Percentiles rank a stretch among this genome's conserved stretches.
Conservation (phyloP, 2,888 invertebrate genomes). For the Selenia dentaria region DNA sequence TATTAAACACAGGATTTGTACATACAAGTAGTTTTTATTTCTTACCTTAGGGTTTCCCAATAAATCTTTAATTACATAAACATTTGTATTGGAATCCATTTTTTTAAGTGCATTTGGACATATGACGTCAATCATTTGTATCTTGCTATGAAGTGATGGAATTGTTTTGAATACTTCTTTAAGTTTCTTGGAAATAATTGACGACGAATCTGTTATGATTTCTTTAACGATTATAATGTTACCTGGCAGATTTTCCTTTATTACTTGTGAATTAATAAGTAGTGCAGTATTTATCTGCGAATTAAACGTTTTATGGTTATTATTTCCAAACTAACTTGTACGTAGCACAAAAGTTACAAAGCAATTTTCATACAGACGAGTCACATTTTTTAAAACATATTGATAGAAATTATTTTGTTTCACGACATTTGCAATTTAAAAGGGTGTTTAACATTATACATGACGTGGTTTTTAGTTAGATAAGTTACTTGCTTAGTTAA, state of each 20-base stretch:
- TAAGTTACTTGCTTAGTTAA: too few species aligned
- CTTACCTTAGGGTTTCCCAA: not conserved
- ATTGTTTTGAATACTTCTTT: not conserved
- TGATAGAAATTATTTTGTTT: too few species aligned
- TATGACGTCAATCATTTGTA: not conserved
- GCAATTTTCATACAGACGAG: too few species aligned
- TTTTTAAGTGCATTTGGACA: not conserved
- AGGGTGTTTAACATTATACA: too few species aligned
- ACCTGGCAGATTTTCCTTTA: not conserved
- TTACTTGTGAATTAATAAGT: constrained; percentile 2
- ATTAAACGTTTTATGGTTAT: too few species aligned
- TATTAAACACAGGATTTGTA: too few species aligned
- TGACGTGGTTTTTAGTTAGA: too few species aligned
- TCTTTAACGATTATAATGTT: not conserved
- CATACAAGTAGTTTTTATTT: too few species aligned
- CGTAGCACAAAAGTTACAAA: too few species aligned
- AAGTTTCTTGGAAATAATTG: not conserved
- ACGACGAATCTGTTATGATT: not conserved
- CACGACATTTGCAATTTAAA: too few species aligned
- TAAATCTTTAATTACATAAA: not conserved
- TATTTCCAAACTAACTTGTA: too few species aligned
- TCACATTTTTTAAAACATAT: too few species aligned
- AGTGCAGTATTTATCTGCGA: constrained; percentile 7
- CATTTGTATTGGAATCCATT: not conserved
- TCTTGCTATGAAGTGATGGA: not conserved